Percentiles rank a stretch among this genome's conserved stretches.
Conservation (phyloP, 1,140 invertebrate genomes). For the Pygmarrhopalites habei region DNA sequence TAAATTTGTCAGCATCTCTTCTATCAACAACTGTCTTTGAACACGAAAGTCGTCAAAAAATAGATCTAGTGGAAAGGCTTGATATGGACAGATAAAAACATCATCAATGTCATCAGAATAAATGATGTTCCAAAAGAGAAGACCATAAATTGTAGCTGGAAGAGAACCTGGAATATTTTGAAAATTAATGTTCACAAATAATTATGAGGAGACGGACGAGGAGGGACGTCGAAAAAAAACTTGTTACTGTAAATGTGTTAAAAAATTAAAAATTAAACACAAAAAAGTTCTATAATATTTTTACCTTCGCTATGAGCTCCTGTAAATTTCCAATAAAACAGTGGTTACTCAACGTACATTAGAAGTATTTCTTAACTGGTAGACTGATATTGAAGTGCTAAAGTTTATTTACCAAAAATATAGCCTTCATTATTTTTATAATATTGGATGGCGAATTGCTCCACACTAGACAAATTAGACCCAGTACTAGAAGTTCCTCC, state of each 20-base stretch:
- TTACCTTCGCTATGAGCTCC: too few relatives aligned
- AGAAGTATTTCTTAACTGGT: too few relatives aligned
- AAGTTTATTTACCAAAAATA: slow-evolving; percentile 43
- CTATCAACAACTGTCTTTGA: slow-evolving; percentile 53
- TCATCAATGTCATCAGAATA: slow-evolving; percentile 56
- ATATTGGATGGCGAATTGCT: slow-evolving; percentile 49
- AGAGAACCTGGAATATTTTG: slow-evolving; percentile 52
- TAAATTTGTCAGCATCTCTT: slow-evolving; percentile 50
- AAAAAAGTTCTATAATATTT: neutral
- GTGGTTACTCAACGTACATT: too few relatives aligned
- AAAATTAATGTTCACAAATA: neutral
- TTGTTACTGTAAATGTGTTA: too few relatives aligned
- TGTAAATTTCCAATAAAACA: too few relatives aligned
- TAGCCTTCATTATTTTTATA: slow-evolving; percentile 49
- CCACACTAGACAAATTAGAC: slow-evolving; percentile 45
- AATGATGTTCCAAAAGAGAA: slow-evolving; percentile 70
- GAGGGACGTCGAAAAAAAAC: too few relatives aligned
- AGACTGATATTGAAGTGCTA: neutral
- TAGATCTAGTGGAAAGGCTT: slow-evolving; percentile 62
- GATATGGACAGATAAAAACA: slow-evolving; percentile 58
- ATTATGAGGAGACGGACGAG: too few relatives aligned
- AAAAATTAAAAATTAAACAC: slow-evolving; percentile 11
- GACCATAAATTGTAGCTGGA: slow-evolving; percentile 59
- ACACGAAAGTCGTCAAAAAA: slow-evolving; percentile 55
- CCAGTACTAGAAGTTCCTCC: slow-evolving; percentile 34